phyloP scores from a whole-genome alignment of 1,140 invertebrate genomes.

The Amyelois transitella region DNA sequence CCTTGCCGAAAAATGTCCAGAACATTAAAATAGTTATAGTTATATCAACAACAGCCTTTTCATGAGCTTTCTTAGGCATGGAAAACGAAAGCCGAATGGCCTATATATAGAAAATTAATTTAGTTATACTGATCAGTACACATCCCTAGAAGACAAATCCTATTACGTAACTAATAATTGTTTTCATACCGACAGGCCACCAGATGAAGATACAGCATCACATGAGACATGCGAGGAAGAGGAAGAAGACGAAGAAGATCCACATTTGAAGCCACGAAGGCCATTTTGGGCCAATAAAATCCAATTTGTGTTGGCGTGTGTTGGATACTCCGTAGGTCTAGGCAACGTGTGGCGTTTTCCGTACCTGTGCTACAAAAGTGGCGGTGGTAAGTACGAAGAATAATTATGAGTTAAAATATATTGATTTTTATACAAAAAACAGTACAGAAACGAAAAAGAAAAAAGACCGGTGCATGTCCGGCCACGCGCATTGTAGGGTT shows the following conservation, averaged over 20 bases:
- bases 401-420: too few species aligned
- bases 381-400: slow-evolving; percentile 85
- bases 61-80: too few species aligned
- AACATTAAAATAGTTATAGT: too few species aligned
- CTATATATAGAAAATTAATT: too few species aligned
- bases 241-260: slow-evolving; percentile 78
- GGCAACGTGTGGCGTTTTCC: slow-evolving; percentile 95
- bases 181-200: slow-evolving; percentile 70
- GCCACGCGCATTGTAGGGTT: too few species aligned
- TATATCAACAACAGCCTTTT: too few species aligned
- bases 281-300: slow-evolving; percentile 92
- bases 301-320: slow-evolving; percentile 92
- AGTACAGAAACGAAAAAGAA: neutral
- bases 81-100: too few species aligned
- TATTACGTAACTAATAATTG: neutral
- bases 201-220: slow-evolving; percentile 80
- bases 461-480: too few species aligned
- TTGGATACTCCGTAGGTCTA: slow-evolving; percentile 93
- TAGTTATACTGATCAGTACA: too few species aligned
- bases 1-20: too few species aligned
- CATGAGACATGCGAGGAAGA: slow-evolving; percentile 78
- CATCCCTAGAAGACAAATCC: too few species aligned
- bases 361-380: slow-evolving; percentile 88
- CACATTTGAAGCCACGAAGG: slow-evolving; percentile 82
- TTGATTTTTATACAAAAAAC: too few species aligned